Evolutionary conservation across 2,797 vertebrate species (phyloP), one percentile per base, ranked within the genome.

Genomic region (Lepilemur septentrionalis): DNA sequence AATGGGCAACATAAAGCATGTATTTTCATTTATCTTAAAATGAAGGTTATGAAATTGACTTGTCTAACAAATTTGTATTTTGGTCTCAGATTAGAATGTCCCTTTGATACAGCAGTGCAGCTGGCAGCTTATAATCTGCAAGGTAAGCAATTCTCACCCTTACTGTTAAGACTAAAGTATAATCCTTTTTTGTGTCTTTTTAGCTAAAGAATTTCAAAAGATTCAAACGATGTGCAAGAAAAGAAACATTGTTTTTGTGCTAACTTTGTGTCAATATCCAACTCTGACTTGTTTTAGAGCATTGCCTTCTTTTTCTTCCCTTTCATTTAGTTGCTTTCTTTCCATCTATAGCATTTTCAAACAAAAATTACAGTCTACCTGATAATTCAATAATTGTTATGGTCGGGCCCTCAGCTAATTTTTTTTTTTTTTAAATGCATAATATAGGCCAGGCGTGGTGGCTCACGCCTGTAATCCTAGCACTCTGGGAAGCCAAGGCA

Each of bases 91-190:
- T 98, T 99, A 96, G 99, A 99, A 86, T 99, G 99, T 98, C 99
- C 99, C 4, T 99, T 99, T 98, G 99, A 99, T 61, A 99, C 99
- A 17, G 99, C 99, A 0, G 99, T 99, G 98, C 99, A 99, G 96
- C 89, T 99, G 98, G 99, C 99, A 81, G 99, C 99, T 95, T 99
- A 99, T 94, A 99, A 99, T 8, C 97, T 99, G 94, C 99, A 99
- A 98, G 99, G 99, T 99, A 98, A 99, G 99, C 75, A 41, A 0
- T 76, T 95, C 28, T 82, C 82, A 20, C 35, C 6, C 57, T 92
- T 3, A 30, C 41, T 75, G 3, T 70, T 83, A 89, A 75, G 55
- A 78, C 13, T 85, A 41, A 89, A 72, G 46, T 22, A 8, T 86
- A 84, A 52, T 90, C 61, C 23, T 89, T 81, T 89, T n/a, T 76